Evolutionary conservation across 2,888 invertebrate genomes (phyloP).

Genomic region (Biston betularia): DNA sequence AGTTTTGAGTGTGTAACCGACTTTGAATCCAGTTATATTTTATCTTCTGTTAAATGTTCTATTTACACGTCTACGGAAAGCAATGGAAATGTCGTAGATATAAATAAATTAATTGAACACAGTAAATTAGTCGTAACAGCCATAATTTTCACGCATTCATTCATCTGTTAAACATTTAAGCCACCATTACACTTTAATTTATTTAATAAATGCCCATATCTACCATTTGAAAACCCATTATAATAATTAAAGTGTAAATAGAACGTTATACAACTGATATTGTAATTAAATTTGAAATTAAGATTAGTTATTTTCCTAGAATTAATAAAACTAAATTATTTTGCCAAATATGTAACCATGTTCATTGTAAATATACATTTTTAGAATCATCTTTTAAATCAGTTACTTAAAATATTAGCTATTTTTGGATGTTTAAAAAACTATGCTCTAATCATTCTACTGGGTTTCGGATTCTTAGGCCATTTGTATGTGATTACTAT

Average conservation of each 20-base stretch:
- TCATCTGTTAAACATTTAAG: no score
- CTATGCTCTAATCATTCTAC: constrained; percentile 42
- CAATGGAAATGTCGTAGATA: not conserved
- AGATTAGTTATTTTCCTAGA: constrained; percentile 25
- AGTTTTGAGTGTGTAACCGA: constrained; percentile 52
- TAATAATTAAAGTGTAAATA: constrained; percentile 22
- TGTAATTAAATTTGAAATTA: constrained; percentile 49
- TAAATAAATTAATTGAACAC: not conserved
- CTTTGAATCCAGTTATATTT: constrained; percentile 54
- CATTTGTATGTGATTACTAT: constrained; percentile 30
- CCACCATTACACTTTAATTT: no score
- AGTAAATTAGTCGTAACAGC: not conserved
- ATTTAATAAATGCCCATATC: not conserved
- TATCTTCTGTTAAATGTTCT: constrained; percentile 33
- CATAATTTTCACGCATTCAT: no score
- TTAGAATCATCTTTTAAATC: constrained; percentile 31
- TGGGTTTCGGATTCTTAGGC: constrained; percentile 49
- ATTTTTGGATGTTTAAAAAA: constrained; percentile 44
- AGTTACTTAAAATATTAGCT: constrained; percentile 55
- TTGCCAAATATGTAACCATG: constrained; percentile 77
- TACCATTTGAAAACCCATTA: no score
- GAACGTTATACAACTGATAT: constrained; percentile 29
- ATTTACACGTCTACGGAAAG: constrained; percentile 7
- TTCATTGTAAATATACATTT: constrained; percentile 76
- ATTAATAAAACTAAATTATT: constrained; percentile 74